A percentile compares a stretch with the other conserved stretches of the same genome.
phyloP scores from a whole-genome alignment of 2,797 vertebrate genomes.

The Lagorchestes hirsutus region DNA sequence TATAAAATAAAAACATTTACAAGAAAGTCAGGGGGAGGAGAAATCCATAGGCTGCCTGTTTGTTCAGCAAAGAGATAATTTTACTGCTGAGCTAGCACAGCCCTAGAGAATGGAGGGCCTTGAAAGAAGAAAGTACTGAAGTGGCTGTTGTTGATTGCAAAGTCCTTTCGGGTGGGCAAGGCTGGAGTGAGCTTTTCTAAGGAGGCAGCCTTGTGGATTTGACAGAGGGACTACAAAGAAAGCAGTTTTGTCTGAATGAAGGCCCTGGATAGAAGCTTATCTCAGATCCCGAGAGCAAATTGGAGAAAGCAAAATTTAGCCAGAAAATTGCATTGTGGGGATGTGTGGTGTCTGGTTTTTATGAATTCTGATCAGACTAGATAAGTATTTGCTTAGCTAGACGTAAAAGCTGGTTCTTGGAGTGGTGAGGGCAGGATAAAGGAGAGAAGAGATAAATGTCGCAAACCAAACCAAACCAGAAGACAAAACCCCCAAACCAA shows the following conservation, averaged over 20 bases:
- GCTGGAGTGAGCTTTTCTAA: neutral
- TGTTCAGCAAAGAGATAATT: neutral
- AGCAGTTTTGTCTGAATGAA: neutral
- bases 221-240: neutral
- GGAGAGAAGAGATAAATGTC: neutral
- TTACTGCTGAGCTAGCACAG: neutral
- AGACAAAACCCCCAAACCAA: neutral
- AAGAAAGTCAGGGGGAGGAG: neutral
- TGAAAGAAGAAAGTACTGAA: neutral
- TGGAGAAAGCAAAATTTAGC: slow-evolving; percentile 29
- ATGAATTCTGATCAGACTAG: slow-evolving; percentile 38
- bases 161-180: neutral
- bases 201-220: neutral
- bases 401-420: neutral
- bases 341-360: slow-evolving; percentile 23
- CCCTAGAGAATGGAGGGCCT: neutral
- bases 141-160: neutral
- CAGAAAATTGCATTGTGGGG: slow-evolving; percentile 30
- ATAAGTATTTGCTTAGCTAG: slow-evolving; percentile 41
- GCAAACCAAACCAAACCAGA: neutral
- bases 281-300: slow-evolving; percentile 35
- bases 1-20: neutral
- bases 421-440: neutral
- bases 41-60: neutral
- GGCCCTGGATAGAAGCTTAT: slow-evolving; percentile 60